Percentiles rank a stretch among this genome's conserved stretches.
Evolutionary conservation across 2,797 vertebrate species (phyloP).

Genomic region (Girardinus metallicus): DNA sequence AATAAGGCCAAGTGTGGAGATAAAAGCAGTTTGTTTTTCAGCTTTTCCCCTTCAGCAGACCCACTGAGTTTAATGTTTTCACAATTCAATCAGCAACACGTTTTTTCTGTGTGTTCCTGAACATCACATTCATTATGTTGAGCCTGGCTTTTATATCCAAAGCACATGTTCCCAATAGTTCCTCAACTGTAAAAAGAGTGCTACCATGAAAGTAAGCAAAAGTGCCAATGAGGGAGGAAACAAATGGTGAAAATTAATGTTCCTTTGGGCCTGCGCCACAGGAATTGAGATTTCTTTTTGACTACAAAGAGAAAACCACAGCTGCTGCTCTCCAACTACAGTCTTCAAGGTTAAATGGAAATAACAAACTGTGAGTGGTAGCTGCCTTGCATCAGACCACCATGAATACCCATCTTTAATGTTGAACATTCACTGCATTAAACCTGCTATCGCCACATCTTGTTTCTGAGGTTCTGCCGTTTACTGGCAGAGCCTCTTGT

Average conservation of each 20-base stretch:
- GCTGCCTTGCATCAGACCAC: constrained; percentile 23
- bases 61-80: constrained; percentile 56
- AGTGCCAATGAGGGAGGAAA: constrained; percentile 17
- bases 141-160: constrained; percentile 40
- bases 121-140: constrained; percentile 33
- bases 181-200: constrained; percentile 33
- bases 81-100: constrained; percentile 53
- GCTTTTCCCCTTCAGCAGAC: constrained; percentile 53
- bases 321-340: constrained; percentile 41
- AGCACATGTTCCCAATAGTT: constrained; percentile 54
- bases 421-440: constrained; percentile 43
- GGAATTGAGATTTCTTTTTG: constrained; percentile 61
- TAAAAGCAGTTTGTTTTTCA: constrained; percentile 52
- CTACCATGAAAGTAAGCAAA: constrained; percentile 43
- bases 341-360: constrained; percentile 66
- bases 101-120: constrained; percentile 47
- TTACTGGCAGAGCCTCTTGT: constrained; percentile 33
- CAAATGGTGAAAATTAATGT: constrained; percentile 44
- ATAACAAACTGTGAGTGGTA: constrained; percentile 60
- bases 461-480: constrained; percentile 47
- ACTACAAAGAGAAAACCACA: constrained; percentile 42
- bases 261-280: constrained; percentile 12
- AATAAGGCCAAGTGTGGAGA: constrained; percentile 35
- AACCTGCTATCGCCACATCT: constrained; percentile 61
- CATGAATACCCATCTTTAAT: constrained; percentile 52